phyloP scores from a whole-genome alignment of 2,797 vertebrate genomes.

The Serranus cabrilla region DNA sequence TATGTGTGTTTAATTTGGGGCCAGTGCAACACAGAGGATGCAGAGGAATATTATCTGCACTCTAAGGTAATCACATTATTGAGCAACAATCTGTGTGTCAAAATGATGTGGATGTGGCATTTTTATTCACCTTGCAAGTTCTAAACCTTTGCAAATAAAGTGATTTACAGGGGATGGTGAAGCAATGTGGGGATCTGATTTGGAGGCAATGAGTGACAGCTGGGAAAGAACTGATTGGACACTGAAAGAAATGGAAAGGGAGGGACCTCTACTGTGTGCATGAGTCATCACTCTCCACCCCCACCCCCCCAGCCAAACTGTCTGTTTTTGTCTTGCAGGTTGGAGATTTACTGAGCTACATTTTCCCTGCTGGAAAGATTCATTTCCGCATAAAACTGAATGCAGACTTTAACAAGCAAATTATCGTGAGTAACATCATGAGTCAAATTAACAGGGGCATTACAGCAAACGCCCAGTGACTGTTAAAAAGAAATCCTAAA shows the following conservation, averaged over 20 bases:
- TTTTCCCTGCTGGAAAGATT: conserved; percentile 64
- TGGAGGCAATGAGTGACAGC: conserved; percentile 82
- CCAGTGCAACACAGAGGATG: conserved; percentile 19
- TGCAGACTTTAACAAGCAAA: conserved; percentile 44
- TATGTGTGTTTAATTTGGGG: conserved; percentile 15
- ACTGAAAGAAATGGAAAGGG: conserved; percentile 83
- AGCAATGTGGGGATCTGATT: conserved; percentile 70
- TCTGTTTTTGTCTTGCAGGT: conserved; percentile 79
- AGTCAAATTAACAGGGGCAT: conserved; percentile 33
- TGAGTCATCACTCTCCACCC: conserved; percentile 86
- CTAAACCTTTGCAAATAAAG: conserved; percentile 62
- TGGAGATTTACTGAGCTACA: conserved; percentile 74
- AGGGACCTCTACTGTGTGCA: conserved; percentile 81
- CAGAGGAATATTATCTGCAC: conserved; percentile 38
- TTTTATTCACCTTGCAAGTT: conserved; percentile 38
- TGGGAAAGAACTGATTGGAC: conserved; percentile 84
- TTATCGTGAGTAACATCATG: conserved; percentile 23
- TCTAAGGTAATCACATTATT: conserved; percentile 36
- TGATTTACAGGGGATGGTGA: conserved; percentile 61
- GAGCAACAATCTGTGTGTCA: conserved; percentile 35
- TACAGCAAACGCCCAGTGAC: conserved; percentile 16
- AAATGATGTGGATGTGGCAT: conserved; percentile 33
- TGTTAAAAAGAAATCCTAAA: conserved; percentile 4
- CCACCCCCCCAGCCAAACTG: conserved; percentile 75
- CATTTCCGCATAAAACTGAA: conserved; percentile 56